phyloP scores from a whole-genome alignment of 2,888 invertebrate species.

The Plebejus melissa region DNA sequence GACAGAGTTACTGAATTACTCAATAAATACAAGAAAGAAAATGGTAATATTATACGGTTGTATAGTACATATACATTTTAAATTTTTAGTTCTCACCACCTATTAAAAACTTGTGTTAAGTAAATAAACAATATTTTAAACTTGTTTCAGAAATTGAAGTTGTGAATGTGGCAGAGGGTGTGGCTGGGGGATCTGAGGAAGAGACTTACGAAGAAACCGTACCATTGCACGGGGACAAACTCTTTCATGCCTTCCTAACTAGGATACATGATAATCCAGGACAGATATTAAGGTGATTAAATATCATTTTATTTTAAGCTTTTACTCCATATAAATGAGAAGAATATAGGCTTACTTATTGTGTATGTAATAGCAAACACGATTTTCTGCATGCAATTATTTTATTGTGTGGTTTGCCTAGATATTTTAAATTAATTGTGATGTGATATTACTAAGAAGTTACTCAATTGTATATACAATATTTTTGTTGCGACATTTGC shows the following conservation, averaged over 20 bases:
- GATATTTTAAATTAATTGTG: background rate
- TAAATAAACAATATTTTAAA: background rate
- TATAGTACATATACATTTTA: background rate
- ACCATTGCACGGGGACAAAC: slow-evolving; percentile 89
- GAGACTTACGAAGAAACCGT: slow-evolving; percentile 89
- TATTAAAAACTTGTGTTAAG: background rate
- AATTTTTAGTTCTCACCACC: too few relatives aligned
- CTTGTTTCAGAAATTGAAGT: slow-evolving; percentile 52
- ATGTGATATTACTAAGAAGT: background rate
- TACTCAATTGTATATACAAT: background rate
- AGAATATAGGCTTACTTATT: too few relatives aligned
- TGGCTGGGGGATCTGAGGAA: slow-evolving; percentile 52
- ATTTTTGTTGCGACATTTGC: background rate
- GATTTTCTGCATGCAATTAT: background rate
- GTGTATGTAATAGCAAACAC: background rate
- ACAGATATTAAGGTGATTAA: slow-evolving; percentile 86
- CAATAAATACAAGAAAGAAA: slow-evolving; percentile 65
- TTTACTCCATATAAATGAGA: too few relatives aligned
- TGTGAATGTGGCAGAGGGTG: slow-evolving; percentile 44
- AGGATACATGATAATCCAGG: slow-evolving; percentile 87
- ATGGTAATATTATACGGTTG: slow-evolving; percentile 46
- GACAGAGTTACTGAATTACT: slow-evolving; percentile 61
- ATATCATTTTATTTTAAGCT: background rate
- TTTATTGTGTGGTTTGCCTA: background rate
- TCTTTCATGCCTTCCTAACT: slow-evolving; percentile 88